Percentiles rank a stretch among this genome's conserved stretches.
Evolutionary conservation across 2,888 invertebrate species (phyloP).

Genomic region (Patella caerulea): DNA sequence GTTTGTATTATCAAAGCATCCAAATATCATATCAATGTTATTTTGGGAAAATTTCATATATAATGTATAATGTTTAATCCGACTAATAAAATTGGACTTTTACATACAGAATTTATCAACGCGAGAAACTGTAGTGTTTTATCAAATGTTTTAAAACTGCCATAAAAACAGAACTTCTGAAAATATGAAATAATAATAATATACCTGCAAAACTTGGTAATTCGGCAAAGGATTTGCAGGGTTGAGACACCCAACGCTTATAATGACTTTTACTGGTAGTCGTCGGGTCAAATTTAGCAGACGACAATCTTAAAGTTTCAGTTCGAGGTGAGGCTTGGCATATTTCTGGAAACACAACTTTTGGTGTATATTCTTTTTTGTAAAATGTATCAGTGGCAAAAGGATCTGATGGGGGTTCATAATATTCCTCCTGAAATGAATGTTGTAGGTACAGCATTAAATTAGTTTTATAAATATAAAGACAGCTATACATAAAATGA

Average conservation of each 20-base stretch:
- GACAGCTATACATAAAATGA: not conserved
- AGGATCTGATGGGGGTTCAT: conserved; percentile 55
- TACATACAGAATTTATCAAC: too few relatives aligned
- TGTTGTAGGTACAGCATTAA: too few relatives aligned
- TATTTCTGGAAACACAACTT: conserved; percentile 25
- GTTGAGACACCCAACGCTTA: conserved; percentile 62
- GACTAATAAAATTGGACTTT: too few relatives aligned
- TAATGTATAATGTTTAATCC: too few relatives aligned
- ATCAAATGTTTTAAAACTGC: too few relatives aligned
- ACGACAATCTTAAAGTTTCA: conserved; percentile 40
- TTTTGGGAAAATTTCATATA: too few relatives aligned
- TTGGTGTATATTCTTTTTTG: conserved; percentile 52
- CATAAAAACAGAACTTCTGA: too few relatives aligned
- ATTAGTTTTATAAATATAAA: too few relatives aligned
- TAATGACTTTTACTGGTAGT: conserved; percentile 64
- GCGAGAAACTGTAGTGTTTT: too few relatives aligned
- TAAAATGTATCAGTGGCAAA: conserved; percentile 59
- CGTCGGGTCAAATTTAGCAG: conserved; percentile 54
- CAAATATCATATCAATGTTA: too few relatives aligned
- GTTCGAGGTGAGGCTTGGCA: conserved; percentile 19
- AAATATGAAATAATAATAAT: not conserved
- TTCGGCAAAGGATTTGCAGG: conserved; percentile 59
- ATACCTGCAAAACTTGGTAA: conserved; percentile 66
- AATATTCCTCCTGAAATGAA: conserved; percentile 52
- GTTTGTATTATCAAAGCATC: too few relatives aligned